These are phyloP conservation scores for Darevskia mixta DNA, from an alignment of 2,797 vertebrate species.

Conservation along the genomic window DNA sequence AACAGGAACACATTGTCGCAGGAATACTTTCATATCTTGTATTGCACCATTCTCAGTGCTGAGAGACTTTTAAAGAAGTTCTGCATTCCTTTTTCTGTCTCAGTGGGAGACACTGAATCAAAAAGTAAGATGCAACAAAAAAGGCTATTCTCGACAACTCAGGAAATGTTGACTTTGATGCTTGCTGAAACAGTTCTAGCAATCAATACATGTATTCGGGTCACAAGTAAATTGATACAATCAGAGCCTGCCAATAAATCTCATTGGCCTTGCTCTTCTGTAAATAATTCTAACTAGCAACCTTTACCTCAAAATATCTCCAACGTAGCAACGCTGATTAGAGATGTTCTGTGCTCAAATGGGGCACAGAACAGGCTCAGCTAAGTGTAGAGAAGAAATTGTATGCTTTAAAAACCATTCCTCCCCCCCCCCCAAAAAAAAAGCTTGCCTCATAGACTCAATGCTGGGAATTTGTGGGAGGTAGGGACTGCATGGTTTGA, in stretches of 20 bases:
- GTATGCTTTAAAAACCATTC: not conserved
- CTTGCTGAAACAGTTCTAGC: not conserved
- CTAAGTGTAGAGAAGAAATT: not conserved
- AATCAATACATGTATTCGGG: not conserved
- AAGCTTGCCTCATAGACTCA: too few species aligned
- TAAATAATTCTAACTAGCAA: not conserved
- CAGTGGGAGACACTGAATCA: not conserved
- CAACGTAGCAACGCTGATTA: not conserved
- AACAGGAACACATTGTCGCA: not conserved
- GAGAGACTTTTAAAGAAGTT: not conserved
- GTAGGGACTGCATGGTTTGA: too few species aligned
- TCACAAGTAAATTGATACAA: not conserved
- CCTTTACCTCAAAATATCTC: not conserved
- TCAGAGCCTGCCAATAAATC: not conserved
- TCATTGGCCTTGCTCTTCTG: not conserved
- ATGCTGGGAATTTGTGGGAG: too few species aligned
- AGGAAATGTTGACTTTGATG: not conserved
- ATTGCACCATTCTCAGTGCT: not conserved
- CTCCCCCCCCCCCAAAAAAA: too few species aligned
- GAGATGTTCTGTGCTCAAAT: too few species aligned
- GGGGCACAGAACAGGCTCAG: not conserved
- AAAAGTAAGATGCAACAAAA: not conserved
- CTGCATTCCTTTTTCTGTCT: not conserved
- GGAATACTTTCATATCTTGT: not conserved
- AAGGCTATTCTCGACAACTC: not conserved